phyloP scores from a whole-genome alignment of 2,113 vertebrate genomes.

The Myrmecobius fasciatus region DNA sequence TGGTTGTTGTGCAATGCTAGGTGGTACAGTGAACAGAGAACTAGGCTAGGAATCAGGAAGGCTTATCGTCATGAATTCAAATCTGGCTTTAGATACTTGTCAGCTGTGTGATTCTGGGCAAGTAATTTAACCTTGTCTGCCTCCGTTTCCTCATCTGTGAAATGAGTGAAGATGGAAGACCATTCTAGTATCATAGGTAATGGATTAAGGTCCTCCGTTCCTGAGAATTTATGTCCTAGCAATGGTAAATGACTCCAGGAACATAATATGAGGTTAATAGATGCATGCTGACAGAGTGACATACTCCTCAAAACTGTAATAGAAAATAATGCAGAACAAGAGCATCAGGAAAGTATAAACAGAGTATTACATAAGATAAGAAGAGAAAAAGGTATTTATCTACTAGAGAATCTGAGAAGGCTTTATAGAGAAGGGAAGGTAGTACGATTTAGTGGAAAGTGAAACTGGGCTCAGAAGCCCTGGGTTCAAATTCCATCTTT shows the following conservation, averaged over 20 bases:
- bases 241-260: neutral
- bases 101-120: neutral
- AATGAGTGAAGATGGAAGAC: no score
- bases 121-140: neutral
- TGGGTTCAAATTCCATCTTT: neutral
- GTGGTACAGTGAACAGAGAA: neutral
- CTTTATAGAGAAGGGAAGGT: neutral
- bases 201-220: neutral
- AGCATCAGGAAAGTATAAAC: no score
- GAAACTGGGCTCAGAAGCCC: neutral
- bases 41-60: neutral
- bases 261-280: neutral
- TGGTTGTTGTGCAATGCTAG: neutral
- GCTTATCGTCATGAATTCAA: neutral
- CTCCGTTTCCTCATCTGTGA: no score
- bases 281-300: neutral
- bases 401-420: neutral
- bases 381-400: neutral
- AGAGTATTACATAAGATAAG: no score
- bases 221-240: neutral
- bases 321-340: no score
- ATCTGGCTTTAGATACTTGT: neutral
- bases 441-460: neutral
- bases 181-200: neutral
- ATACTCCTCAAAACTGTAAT: neutral